These are phyloP conservation scores for Poeciliopsis turneri DNA, from an alignment of 2,797 vertebrate genomes.

Conservation along the genomic window DNA sequence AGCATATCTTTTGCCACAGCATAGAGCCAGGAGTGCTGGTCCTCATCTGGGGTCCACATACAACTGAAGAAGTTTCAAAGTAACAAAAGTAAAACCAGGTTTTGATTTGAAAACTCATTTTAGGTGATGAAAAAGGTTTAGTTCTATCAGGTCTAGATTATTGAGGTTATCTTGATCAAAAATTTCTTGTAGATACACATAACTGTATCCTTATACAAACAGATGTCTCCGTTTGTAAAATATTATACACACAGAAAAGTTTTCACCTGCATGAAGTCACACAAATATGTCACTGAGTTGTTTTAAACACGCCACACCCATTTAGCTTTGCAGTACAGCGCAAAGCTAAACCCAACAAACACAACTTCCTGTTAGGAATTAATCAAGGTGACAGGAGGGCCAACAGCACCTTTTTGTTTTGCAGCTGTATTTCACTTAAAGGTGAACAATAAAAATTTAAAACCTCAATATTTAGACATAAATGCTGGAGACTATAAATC, in stretches of 20 bases:
- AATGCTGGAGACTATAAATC: neutral
- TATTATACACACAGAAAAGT: no score
- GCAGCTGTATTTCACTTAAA: neutral
- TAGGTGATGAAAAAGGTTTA: neutral
- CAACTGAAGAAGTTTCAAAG: conserved; percentile 2
- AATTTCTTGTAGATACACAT: neutral
- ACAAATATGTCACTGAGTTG: no score
- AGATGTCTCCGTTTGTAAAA: no score
- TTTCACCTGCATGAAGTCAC: no score
- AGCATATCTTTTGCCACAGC: neutral
- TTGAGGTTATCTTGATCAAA: neutral
- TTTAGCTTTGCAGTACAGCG: no score
- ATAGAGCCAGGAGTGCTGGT: conserved; percentile 2
- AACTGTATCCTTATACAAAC: no score
- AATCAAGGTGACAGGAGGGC: no score
- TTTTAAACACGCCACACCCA: no score
- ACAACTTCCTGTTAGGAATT: no score
- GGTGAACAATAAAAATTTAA: neutral
- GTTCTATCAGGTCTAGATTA: neutral
- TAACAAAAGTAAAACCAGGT: neutral
- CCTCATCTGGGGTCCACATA: conserved; percentile 11
- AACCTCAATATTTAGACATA: neutral
- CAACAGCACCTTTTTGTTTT: neutral
- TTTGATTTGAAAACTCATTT: neutral
- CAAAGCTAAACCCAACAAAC: no score